Evolutionary conservation across 2,888 invertebrate species (phyloP), one percentile per base, ranked within the genome.

Genomic region (Luperina testacea): DNA sequence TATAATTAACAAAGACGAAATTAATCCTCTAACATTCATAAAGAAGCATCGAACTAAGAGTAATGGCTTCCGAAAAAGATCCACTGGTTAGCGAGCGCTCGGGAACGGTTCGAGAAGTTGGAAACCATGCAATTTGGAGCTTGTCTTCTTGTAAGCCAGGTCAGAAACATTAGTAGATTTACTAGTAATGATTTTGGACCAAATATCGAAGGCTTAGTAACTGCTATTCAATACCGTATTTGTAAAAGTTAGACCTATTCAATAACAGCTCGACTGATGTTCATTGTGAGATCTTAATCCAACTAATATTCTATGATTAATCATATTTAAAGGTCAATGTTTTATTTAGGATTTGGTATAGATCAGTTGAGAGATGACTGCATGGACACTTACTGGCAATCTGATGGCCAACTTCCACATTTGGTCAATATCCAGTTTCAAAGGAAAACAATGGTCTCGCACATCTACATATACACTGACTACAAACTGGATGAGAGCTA

Each of bases 381-480:
- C 84, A 98, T 99, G 95, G 99, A 99, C 89, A 99, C 99, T 6
- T 99, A 99, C 94, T 99, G 99, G 99, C 99, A 99, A 94, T 99
- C 99, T 0, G 99, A 99, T 95, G 99, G 99, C 0, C 99, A 99
- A 89, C 97, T 99, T 83, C 99, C 99, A 6, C 99, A 99, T 95
- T 97, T 99, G 85, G 99, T 99, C 0, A 99, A 99, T 92, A 99
- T 99, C 86, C 99, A 99, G 92, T 99, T 99, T 93, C 98, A 98
- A 91, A 97, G 98, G 85, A 99, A 99, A 95, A 99, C 99, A 0
- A 99, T 99, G 86, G 98, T 99, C 17, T 98, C 98, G 72, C 99
- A 99, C 95, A 98, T 99, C 87, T 99, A 99, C 93, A 98, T 99
- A 83, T 99, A 99, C 93, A 99, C 99, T 0, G 99, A 99, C 94